These are phyloP conservation scores for Dolichallabes microphthalmus DNA, from an alignment of 2,113 vertebrate genomes.

Conservation along the genomic window DNA sequence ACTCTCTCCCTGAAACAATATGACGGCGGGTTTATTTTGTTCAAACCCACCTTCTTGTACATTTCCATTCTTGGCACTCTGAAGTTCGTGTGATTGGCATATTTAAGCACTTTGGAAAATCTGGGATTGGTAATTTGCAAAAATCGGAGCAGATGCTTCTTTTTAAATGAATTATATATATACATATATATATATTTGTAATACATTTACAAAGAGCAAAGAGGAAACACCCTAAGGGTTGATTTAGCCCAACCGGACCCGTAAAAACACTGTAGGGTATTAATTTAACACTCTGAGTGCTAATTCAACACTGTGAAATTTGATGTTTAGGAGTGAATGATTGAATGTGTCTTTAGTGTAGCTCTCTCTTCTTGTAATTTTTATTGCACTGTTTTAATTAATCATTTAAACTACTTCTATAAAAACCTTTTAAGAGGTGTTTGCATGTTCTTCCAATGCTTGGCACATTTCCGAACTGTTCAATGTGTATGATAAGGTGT, in stretches of 20 bases:
- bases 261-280: too few relatives aligned
- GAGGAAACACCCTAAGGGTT: too few relatives aligned
- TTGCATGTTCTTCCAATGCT: too few relatives aligned
- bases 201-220: too few relatives aligned
- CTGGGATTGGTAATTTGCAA: not conserved
- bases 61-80: not conserved
- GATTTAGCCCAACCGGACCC: too few relatives aligned
- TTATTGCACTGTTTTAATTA: not conserved
- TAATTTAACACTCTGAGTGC: too few relatives aligned
- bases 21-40: constrained; percentile 54
- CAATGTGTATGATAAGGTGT: too few relatives aligned
- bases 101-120: not conserved
- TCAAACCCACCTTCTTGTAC: not conserved
- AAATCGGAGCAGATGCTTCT: not conserved
- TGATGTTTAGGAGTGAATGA: not conserved
- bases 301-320: too few relatives aligned
- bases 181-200: too few relatives aligned
- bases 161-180: too few relatives aligned
- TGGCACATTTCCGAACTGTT: too few relatives aligned
- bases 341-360: not conserved
- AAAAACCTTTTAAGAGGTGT: not conserved
- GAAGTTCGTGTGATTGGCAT: not conserved
- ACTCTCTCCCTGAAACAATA: constrained; percentile 45
- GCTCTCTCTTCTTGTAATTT: not conserved
- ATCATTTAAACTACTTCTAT: not conserved